Base-by-base conservation (phyloP, 2,888 invertebrate genomes). In the Pedicia rivosa region DNA sequence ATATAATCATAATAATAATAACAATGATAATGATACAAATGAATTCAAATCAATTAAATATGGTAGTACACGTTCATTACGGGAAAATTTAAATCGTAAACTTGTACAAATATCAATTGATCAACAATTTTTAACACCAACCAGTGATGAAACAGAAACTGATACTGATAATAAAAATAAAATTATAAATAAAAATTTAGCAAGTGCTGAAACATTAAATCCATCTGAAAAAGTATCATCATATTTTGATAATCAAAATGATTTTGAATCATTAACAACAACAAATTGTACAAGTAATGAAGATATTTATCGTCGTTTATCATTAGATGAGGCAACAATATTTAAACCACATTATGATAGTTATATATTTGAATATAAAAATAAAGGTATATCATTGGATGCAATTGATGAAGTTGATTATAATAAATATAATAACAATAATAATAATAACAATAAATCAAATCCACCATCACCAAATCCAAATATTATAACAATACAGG, bases 201-300 rank as follows among this genome's bases (percentile, higher is more conserved):
- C 61, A 2, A 60, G 61, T 20, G 50, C 55, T 14, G 61, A 61
- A 42, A 60, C 61, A 3, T 46, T 61, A 5, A 59, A 59, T 37
- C 53, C 59, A 2, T 60, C 56, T 4, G 59, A 60, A 40, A 60
- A 59, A 41, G 48, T 45, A 7, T 41, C 42, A 29, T 37, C 36
- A 2, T 19, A 17, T 22, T 17, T 15, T 3, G 15, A 38, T 25
- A 30, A 37, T 8, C 17, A 36, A 14, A n/a, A 3, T 13, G 14
- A 4, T 5, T 24, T 24, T 45, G 46, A 28, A 36, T 47, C 24
- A 29, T 35, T 30, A 22, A 37, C 24, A 22, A 14, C 33, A 8
- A 26, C 19, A n/a, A 12, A n/a, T 19, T 10, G 9, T 12, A 6
- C 12, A 8, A 13, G 12, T 7, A 26, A 16, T 15, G 26, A 25